Evolutionary conservation across 2,797 vertebrate genomes (phyloP), one percentile per base, ranked within the genome.

Genomic region (Phalloptychus januarius): DNA sequence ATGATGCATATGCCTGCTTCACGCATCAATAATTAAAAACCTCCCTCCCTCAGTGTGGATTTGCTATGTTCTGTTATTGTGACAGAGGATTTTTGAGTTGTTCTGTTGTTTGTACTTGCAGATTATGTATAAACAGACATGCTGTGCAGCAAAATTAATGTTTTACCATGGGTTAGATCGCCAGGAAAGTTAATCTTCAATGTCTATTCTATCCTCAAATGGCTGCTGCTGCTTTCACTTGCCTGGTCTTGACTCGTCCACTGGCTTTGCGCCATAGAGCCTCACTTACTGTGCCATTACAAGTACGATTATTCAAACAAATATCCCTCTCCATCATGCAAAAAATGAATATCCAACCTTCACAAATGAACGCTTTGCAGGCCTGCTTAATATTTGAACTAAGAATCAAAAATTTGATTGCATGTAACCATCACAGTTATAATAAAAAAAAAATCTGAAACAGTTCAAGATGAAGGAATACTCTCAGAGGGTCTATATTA

Each of bases 211-310:
- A 15, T 70, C 52, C 40, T 76, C 71, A 63, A 45, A 77, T 61
- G 38, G 28, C 15, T 74, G 50, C 72, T 74, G 50, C 72, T 81
- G 15, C 40, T 82, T 86, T 72, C 75, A 75, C 61, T 77, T 74
- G 76, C 84, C 40, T 10, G 20, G 73, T 71, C 48, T 79, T 79
- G 40, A 42, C 73, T 82, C 81, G 77, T 77, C 77, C 72, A 67
- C 75, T 77, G 46, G 58, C 79, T 73, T 72, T 50, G 69, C 50
- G 65, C 52, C 82, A 72, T 73, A 81, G 71, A 75, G 86, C 71
- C 61, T 80, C 70, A 86, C 78, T 91, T 76, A 88, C 70, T 85
- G 69, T 70, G 85, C 45, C 79, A 89, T 91, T 87, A 89, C 86
- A 86, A 89, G 88, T 85, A 63, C 54, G 77, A 89, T 86, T 90